These are phyloP conservation scores for Melanotaenia nigrans DNA, from an alignment of 2,797 vertebrate genomes.

Conservation along the genomic window DNA sequence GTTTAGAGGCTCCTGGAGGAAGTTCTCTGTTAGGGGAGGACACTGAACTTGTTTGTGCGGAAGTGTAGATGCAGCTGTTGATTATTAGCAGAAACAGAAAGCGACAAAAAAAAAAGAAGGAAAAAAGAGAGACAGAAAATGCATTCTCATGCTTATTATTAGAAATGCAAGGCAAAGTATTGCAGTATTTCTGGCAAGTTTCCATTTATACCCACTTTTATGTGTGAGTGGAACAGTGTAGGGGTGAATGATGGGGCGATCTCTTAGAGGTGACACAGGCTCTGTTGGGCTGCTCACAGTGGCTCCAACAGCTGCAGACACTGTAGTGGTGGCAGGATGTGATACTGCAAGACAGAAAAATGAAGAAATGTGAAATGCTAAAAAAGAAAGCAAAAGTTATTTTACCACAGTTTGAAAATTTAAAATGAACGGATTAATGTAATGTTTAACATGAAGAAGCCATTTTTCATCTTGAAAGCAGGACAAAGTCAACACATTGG, in stretches of 20 bases:
- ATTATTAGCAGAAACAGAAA: constrained; percentile 11
- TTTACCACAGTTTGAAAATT: constrained; percentile 6
- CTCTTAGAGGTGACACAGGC: constrained; percentile 18
- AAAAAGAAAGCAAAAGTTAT: constrained; percentile 73
- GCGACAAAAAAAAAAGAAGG: background rate
- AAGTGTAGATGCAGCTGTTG: constrained; percentile 10
- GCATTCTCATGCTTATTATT: background rate
- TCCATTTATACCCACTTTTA: constrained; percentile 47
- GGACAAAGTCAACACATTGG: constrained; percentile 17
- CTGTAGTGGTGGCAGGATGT: background rate
- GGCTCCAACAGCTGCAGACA: constrained; percentile 5
- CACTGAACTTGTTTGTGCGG: constrained; percentile 18
- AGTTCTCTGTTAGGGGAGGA: constrained; percentile 11
- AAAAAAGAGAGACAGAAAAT: constrained; percentile 5
- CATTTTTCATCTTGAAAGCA: background rate
- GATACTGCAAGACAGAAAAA: constrained; percentile 49
- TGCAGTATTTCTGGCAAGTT: background rate
- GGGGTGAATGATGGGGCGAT: constrained; percentile 7
- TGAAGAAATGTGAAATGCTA: constrained; percentile 51
- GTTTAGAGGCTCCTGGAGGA: constrained; percentile 76
- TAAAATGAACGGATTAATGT: background rate
- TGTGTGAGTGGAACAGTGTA: constrained; percentile 7
- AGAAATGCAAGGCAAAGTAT: background rate
- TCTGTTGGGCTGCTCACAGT: constrained; percentile 27
- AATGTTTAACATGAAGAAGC: background rate